These are phyloP conservation scores for Pituophis catenifer DNA, from an alignment of 2,113 vertebrate species.

Conservation along the genomic window DNA sequence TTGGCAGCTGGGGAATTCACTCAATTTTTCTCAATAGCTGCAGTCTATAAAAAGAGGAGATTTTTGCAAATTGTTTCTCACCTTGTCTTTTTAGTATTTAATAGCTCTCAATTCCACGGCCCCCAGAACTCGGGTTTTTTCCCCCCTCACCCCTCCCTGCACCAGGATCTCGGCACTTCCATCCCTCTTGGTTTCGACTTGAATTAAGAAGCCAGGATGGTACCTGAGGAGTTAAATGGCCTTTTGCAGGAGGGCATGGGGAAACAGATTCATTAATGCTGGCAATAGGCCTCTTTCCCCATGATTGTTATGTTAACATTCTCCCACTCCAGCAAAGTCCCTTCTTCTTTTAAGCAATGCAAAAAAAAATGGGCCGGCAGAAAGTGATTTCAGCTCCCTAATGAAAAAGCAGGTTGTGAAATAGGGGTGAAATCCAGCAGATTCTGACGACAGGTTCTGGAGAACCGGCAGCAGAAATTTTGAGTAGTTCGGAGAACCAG, in stretches of 20 bases:
- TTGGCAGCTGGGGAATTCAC: constrained; percentile 83
- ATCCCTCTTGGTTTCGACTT: constrained; percentile 57
- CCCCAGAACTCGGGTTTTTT: constrained; percentile 56
- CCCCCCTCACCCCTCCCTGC: constrained; percentile 45
- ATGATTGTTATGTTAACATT: constrained; percentile 16
- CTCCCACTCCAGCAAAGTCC: background rate
- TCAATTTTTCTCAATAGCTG: constrained; percentile 89
- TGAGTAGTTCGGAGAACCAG: no score
- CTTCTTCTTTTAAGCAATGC: background rate
- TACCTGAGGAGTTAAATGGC: constrained; percentile 66
- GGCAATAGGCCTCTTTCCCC: constrained; percentile 48
- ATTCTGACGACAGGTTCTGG: no score
- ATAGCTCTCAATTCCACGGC: constrained; percentile 79
- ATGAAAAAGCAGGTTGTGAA: constrained; percentile 12
- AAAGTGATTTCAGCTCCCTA: background rate
- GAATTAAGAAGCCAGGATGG: constrained; percentile 70
- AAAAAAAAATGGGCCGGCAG: background rate
- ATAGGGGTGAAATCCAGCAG: background rate
- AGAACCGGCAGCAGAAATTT: no score
- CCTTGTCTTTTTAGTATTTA: constrained; percentile 85
- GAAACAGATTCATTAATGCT: constrained; percentile 43
- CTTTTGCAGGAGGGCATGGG: background rate
- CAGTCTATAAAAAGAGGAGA: constrained; percentile 88
- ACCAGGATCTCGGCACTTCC: constrained; percentile 63
- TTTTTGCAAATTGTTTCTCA: constrained; percentile 86